A percentile compares a stretch with the other conserved stretches of the same genome.
Evolutionary conservation across 2,113 vertebrate species (phyloP).

Genomic region (Silurus asotus): DNA sequence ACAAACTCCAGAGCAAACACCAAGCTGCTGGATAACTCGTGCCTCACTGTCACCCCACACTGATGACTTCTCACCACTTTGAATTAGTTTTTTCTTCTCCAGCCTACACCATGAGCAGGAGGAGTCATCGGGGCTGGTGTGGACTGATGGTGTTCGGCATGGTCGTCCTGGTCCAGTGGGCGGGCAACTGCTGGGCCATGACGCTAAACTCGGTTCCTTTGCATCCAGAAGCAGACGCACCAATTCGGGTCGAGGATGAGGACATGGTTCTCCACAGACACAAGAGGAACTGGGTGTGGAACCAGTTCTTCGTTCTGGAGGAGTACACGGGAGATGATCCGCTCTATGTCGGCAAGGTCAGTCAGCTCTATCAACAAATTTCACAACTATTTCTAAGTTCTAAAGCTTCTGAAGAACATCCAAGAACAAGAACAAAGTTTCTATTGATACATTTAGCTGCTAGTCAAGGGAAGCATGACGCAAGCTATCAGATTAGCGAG

Average conservation of each 20-base stretch:
- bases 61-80: neutral
- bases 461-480: neutral
- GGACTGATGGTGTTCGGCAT: constrained; percentile 43
- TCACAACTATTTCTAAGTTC: neutral
- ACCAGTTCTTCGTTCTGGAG: constrained; percentile 90
- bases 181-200: constrained; percentile 41
- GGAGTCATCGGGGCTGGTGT: constrained; percentile 37
- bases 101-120: constrained; percentile 45
- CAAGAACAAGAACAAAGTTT: neutral
- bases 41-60: constrained; percentile 20
- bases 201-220: constrained; percentile 46
- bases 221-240: neutral
- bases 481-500: neutral
- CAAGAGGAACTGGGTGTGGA: constrained; percentile 92
- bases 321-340: constrained; percentile 88
- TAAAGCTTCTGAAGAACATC: neutral
- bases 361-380: constrained; percentile 23
- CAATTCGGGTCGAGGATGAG: neutral
- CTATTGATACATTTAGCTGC: neutral
- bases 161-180: constrained; percentile 48
- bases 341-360: constrained; percentile 89
- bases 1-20: neutral
- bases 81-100: constrained; percentile 7
- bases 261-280: constrained; percentile 44
- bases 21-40: constrained; percentile 32